Evolutionary conservation across 2,888 invertebrate species (phyloP).

Genomic region (Nymphalis polychloros): DNA sequence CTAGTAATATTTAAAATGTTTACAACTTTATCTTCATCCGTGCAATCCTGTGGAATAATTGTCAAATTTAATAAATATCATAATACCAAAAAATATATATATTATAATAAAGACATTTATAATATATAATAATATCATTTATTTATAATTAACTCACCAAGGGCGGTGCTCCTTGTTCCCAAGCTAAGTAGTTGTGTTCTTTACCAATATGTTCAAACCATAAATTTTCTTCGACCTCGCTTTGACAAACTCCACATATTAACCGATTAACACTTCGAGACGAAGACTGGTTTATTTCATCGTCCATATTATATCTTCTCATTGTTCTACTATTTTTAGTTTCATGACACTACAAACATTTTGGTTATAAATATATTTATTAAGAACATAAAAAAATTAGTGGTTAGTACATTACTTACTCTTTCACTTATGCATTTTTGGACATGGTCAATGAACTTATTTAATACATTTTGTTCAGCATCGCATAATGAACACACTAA

Average conservation of each 20-base stretch:
- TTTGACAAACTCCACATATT: conserved; percentile 43
- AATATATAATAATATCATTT: neutral
- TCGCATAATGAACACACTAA: conserved; percentile 53
- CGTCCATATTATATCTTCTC: neutral
- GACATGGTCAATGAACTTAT: conserved; percentile 48
- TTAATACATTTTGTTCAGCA: conserved; percentile 41
- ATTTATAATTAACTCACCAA: conserved; percentile 43
- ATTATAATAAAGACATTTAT: neutral
- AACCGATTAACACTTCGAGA: conserved; percentile 16
- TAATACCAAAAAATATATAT: neutral
- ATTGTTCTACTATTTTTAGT: neutral
- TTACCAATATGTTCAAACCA: conserved; percentile 52
- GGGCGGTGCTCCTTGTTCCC: conserved; percentile 45
- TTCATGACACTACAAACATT: neutral
- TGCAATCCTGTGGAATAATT: conserved; percentile 39
- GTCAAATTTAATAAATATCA: neutral
- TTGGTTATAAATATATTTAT: neutral
- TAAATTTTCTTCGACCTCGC: conserved; percentile 17
- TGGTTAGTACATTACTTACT: conserved; percentile 20
- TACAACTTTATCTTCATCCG: conserved; percentile 44
- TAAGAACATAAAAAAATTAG: no score
- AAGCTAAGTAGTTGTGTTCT: conserved; percentile 53
- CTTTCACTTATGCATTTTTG: conserved; percentile 47
- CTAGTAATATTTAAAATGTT: conserved; percentile 47
- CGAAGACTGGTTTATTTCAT: neutral